Base-by-base conservation (phyloP, 2,113 vertebrate species). In the Lophura nycthemera region DNA sequence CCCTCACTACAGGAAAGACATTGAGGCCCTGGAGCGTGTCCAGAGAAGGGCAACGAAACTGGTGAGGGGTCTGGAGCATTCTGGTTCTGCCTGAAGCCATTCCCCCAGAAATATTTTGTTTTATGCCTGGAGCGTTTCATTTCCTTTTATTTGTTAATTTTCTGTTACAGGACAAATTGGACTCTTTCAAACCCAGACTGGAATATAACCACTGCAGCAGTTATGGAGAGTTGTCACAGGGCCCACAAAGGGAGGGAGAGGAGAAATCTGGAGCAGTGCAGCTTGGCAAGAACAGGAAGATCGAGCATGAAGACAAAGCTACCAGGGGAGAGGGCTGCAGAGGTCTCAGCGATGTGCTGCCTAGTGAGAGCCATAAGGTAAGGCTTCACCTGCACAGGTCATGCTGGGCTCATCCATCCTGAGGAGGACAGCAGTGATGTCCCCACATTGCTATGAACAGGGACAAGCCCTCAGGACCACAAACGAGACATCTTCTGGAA, bases 401-500 rank as follows among this genome's bases (percentile, higher is more conserved):
- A 0, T 36, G 27, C 40, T 43, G 12, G 25, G 25, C 34, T 38
- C 12, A 9, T 9, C 6, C 13, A 29, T 7, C 20, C 47, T 30
- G 59, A n/a, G 14, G 50, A 21, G 7, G 22, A 32, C 36, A 40
- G n/a, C 4, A 16, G 50, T 2, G 4, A 36, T 66, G 17, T 17
- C 21, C n/a, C 71, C 60, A 17, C 24, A 36, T 6, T 5, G 5
- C 12, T n/a, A 5, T 2, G 24, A 17, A 42, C 0, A 6, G 25
- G 10, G 6, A 45, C 63, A n/a, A 21, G 6, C 3, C 4, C 30
- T 14, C 4, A 0, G 27, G 20, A 43, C 18, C 8, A 15, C 1
- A 8, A 40, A 50, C 6, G 2, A 21, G 38, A 75, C 16, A 6
- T 83, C 34, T 57, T 60, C 59, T 36, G 19, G 24, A 85, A 34